Base-by-base conservation (phyloP, 2,797 vertebrate species). In the Zonotrichia albicollis region DNA sequence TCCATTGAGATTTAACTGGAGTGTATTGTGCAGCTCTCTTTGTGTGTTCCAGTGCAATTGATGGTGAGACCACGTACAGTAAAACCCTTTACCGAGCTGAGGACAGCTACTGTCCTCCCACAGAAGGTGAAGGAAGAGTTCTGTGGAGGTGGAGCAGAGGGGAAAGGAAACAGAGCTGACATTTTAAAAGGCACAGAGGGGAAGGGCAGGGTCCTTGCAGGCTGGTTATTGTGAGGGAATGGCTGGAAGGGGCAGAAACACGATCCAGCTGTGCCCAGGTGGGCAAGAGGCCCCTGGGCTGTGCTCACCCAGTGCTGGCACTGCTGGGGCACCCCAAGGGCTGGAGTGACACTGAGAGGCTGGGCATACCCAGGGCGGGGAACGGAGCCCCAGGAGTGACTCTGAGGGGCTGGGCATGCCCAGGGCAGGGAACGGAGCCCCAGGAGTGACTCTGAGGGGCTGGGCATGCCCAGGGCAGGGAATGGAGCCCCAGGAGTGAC, bases 131-230 rank as follows among this genome's bases (percentile, higher is more conserved):
- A 68, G 90, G 61, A 64, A 60, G 76, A 84, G 62, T 88, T 83
- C 70, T 13, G 51, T 45, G 90, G 78, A 87, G 90, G 70, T 20
- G 68, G 70, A 57, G 70, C 22, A 26, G 34, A 77, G 51, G 34
- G 76, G 77, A 89, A 95, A 90, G 91, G 87, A 88, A 94, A 21
- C 23, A 66, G 83, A 50, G 6, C 77, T 80, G 94, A 76, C 87
- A 84, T 90, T 93, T 91, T 74, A 58, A 94, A 87, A 88, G 94
- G 65, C 81, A 54, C 89, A 77, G 58, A 84, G 90, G 86, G 83
- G 77, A 89, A 96, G 83, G 92, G 78, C 94, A 94, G 89, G 77
- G 90, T 71, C 92, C 90, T 91, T 43, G 54, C 94, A 77, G 93
- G 55, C 79, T 84, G 88, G 13, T 88, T 90, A 46, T 88, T 90